Evolutionary conservation across 1,140 invertebrate species (phyloP), one percentile per base, ranked within the genome.

Genomic region (Euwallacea similis): DNA sequence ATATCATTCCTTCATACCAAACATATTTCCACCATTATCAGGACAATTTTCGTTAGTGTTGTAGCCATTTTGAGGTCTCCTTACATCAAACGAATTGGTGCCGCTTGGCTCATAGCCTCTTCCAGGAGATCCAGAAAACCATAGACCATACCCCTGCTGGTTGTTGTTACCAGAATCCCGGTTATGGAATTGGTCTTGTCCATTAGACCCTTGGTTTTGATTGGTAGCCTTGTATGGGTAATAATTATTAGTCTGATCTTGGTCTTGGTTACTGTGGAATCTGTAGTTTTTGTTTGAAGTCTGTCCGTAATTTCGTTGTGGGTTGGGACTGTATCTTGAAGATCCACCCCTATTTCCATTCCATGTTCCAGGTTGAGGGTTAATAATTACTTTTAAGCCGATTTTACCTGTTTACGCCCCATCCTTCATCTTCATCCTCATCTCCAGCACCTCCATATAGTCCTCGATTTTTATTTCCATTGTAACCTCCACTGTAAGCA

Each of bases 61-160:
- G 21, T 33, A 33, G 21, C 21, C 21, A 33, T 33, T 33, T 2
- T 33, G 21, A 33, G 44, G 41, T 69, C 44, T 11, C 58, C 47
- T 59, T 66, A 71, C 41, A 64, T 43, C 9, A 61, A 55, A n/a
- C 50, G 70, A 60, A 56, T 62, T 68, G 43, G 62, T 67, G 47
- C 64, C 54, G 63, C 42, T 41, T 13, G 42, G 15, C 47, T 55
- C 8, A 59, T 67, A 9, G 11, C 54, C 16, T 56, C 54, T 56
- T 33, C 21, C 21, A 33, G 21, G 21, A 33, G 21, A 33, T 33
- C 21, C 21, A 33, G 21, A 33, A 33, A 33, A 33, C 21, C 21
- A 33, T 4, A 33, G 21, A 33, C 21, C 21, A 33, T 33, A 33
- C 21, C 21, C 21, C 4, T 33, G 21, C 21, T 33, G 21, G 21